Conservation (phyloP, 2,888 invertebrate genomes). For the Aphodius sticticus region DNA sequence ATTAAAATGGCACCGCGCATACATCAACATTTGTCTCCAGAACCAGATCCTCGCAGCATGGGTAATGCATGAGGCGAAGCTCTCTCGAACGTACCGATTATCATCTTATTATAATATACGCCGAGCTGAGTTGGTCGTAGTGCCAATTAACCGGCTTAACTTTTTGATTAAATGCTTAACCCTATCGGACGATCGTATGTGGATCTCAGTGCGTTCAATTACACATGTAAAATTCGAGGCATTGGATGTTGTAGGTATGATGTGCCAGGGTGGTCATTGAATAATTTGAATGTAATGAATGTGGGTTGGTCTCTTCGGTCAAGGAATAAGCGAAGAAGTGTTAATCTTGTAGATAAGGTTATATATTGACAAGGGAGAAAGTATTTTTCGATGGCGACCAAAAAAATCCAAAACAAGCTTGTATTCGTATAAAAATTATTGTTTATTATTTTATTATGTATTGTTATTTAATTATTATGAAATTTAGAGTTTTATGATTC, state of each 20-base stretch:
- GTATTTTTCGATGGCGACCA: too few relatives aligned
- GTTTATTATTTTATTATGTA: too few relatives aligned
- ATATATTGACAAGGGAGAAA: too few relatives aligned
- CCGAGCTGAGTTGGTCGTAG: not conserved
- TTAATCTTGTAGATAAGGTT: too few relatives aligned
- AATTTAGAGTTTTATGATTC: too few relatives aligned
- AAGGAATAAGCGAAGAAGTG: too few relatives aligned
- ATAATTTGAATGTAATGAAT: not conserved
- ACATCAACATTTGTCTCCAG: constrained; percentile 34
- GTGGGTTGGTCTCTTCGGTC: not conserved
- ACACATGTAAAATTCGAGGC: not conserved
- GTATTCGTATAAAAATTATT: too few relatives aligned
- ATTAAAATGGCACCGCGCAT: constrained; percentile 27
- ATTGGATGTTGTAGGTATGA: not conserved
- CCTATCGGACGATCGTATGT: not conserved
- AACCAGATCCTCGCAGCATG: constrained; percentile 14
- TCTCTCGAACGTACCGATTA: constrained; percentile 27
- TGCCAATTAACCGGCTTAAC: constrained; percentile 27
- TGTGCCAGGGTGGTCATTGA: constrained; percentile 4
- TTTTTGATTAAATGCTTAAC: not conserved
- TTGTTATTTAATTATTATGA: too few relatives aligned
- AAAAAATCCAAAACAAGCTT: too few relatives aligned
- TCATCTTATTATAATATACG: constrained; percentile 31
- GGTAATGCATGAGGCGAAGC: not conserved
- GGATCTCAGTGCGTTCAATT: not conserved